phyloP scores from a whole-genome alignment of 2,797 vertebrate genomes.

The Karalla daura region DNA sequence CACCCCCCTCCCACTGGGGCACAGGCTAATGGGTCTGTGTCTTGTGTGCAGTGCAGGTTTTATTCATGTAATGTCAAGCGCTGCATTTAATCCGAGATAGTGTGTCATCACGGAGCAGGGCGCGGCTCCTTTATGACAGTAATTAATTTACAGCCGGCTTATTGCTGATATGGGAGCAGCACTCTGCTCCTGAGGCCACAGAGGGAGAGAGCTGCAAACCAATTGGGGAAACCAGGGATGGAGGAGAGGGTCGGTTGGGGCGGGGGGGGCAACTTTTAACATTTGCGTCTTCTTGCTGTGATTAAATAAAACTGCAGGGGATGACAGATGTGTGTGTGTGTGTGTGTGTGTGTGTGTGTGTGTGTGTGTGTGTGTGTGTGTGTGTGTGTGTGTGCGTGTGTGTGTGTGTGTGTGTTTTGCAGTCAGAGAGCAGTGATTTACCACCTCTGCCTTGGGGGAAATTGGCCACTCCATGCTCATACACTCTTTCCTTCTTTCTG shows the following conservation, averaged over 20 bases:
- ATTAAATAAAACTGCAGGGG: conserved; percentile 22
- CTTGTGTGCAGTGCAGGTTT: neutral
- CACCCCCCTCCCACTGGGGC: too few species aligned
- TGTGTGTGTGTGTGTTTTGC: neutral
- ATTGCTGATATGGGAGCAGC: neutral
- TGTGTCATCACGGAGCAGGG: neutral
- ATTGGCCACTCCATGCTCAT: conserved; percentile 25
- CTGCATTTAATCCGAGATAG: conserved; percentile 18
- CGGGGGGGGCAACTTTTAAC: conserved; percentile 7
- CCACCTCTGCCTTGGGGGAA: conserved; percentile 18
- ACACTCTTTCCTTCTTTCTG: conserved; percentile 13
- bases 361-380: neutral
- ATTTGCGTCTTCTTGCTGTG: neutral
- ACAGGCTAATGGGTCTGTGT: neutral
- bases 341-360: neutral
- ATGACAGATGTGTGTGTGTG: neutral
- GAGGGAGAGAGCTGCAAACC: neutral
- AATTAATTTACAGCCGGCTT: conserved; percentile 15
- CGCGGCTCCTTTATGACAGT: neutral
- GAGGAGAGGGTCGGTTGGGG: conserved; percentile 9
- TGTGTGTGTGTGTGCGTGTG: neutral
- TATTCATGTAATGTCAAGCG: neutral
- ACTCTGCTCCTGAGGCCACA: neutral
- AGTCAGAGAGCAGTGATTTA: conserved; percentile 8
- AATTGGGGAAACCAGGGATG: neutral